Percentiles rank a stretch among this genome's conserved stretches.
Conservation (phyloP, 2,797 vertebrate species). For the Paramormyrops hopkinsi region DNA sequence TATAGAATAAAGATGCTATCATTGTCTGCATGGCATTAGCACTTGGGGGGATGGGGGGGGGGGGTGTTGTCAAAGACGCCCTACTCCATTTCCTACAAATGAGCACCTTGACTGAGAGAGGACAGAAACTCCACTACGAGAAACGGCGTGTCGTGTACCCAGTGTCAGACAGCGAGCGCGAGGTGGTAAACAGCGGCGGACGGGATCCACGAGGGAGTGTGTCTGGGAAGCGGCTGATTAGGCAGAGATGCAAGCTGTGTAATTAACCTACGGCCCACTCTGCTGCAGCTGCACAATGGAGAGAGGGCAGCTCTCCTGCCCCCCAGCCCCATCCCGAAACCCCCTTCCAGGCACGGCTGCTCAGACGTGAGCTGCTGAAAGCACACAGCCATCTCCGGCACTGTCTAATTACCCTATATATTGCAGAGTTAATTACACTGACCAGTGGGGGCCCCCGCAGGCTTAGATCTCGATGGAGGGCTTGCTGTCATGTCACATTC, state of each 20-base stretch:
- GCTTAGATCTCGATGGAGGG: neutral
- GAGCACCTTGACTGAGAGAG: neutral
- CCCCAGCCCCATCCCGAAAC: conserved; percentile 37
- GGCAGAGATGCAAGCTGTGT: conserved; percentile 34
- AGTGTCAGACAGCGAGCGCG: conserved; percentile 30
- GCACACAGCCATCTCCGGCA: conserved; percentile 4
- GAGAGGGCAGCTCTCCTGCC: conserved; percentile 12
- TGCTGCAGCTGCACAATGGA: conserved; percentile 46
- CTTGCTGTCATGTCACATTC: neutral
- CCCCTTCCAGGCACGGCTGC: conserved; percentile 32
- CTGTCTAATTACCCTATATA: conserved; percentile 13
- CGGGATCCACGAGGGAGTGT: neutral
- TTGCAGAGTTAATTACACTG: conserved; percentile 9
- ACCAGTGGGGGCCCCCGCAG: neutral
- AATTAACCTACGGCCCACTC: conserved; percentile 45
- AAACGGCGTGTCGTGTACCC: conserved; percentile 19
- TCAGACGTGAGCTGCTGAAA: conserved; percentile 31
- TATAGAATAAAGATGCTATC: neutral
- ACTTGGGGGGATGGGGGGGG: neutral
- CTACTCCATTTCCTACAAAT: neutral
- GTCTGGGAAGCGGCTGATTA: conserved; percentile 46
- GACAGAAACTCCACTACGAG: neutral
- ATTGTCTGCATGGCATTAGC: neutral
- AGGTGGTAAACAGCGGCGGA: neutral
- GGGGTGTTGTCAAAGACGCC: neutral